Evolutionary conservation across 2,888 invertebrate genomes (phyloP), one percentile per base, ranked within the genome.

Genomic region (Phalangium opilio): DNA sequence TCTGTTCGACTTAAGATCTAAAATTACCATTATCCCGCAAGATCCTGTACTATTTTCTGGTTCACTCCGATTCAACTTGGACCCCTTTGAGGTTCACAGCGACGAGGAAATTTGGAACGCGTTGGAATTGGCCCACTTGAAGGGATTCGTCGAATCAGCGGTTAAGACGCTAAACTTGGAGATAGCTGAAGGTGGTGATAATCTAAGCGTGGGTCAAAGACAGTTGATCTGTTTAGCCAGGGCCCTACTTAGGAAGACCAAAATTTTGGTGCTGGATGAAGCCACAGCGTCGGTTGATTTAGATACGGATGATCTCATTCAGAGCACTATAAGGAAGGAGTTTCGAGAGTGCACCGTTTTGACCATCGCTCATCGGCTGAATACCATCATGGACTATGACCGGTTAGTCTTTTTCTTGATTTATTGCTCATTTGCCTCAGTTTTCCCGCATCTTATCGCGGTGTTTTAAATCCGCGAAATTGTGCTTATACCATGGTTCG

Each of bases 11-110:
- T 53, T 67, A 8, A 56, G 67, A 1, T 56, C 58, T 3, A 59
- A 58, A 35, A 56, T 67, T 34, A 65, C 67, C 2, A 67, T 68
- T 51, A 68, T 67, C 39, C 57, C 57, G 12, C 82, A 95, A 73
- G 95, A 58, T 34, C 53, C 58, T 10, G 54, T 57, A 18, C 42
- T 58, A 27, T 58, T 58, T 43, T 50, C 50, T n/a, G 58, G 58
- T 11, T 51, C 44, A 14, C 43, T 58, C 15, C 47, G 58, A 20
- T 44, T 50, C 27, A 58, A 58, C 46, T 45, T 58, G 36, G 58
- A 58, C 45, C 58, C 58, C 1, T 53, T 56, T n/a, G 41, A 52
- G 5, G 18, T 32, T 12, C 47, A 54, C 46, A 43, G 46, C 3
- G 58, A 58, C 35, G 48, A 50, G 7, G 49, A 54, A 15, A 21